These are phyloP conservation scores for Cheilosia variabilis DNA, from an alignment of 2,888 invertebrate genomes.

Conservation along the genomic window DNA sequence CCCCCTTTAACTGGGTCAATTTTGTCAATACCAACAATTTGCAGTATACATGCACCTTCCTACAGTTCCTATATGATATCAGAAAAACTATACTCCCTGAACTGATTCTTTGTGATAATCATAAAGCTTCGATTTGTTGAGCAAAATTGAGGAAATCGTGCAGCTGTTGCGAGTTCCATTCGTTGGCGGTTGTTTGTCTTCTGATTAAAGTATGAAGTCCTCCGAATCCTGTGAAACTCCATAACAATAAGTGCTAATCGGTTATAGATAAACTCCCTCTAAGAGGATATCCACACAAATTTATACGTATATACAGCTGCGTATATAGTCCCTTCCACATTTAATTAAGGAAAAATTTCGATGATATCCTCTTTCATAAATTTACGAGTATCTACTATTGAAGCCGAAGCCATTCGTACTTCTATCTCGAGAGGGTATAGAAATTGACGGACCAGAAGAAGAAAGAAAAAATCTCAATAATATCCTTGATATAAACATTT, in stretches of 20 bases:
- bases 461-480: slow-evolving; percentile 65
- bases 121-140: background rate
- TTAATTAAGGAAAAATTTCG: slow-evolving; percentile 48
- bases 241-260: slow-evolving; percentile 9
- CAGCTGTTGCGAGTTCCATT: slow-evolving; percentile 7
- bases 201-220: background rate
- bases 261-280: slow-evolving; percentile 1
- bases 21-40: no score
- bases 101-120: background rate
- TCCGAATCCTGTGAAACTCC: background rate
- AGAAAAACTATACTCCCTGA: background rate
- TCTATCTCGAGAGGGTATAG: slow-evolving; percentile 13
- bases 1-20: background rate
- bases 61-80: no score
- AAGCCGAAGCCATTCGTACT: background rate
- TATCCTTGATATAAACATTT: slow-evolving; percentile 70
- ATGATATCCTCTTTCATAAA: slow-evolving; percentile 20
- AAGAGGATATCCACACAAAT: background rate
- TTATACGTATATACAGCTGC: no score
- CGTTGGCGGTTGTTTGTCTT: background rate
- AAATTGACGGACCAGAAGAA: slow-evolving; percentile 8
- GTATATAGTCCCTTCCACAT: slow-evolving; percentile 11
- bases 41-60: no score
- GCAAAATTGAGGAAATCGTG: background rate
- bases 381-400: background rate